Evolutionary conservation across 2,888 invertebrate genomes (phyloP).

Genomic region (Drosophila fulvimacula): DNA sequence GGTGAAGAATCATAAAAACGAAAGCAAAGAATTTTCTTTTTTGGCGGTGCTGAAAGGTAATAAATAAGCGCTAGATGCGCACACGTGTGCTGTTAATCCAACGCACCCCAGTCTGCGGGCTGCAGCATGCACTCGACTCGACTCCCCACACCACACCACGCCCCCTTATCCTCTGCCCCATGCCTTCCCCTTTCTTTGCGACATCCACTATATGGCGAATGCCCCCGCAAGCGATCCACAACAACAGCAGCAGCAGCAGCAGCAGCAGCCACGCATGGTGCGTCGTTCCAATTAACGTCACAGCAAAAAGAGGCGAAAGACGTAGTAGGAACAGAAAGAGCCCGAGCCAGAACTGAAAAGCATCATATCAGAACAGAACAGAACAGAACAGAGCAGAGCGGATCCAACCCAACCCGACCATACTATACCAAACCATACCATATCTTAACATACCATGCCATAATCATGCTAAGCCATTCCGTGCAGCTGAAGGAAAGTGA

Average conservation of each 20-base stretch:
- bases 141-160: background rate
- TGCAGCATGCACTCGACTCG: constrained; percentile 8
- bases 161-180: background rate
- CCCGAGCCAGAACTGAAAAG: constrained; percentile 12
- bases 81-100: constrained; percentile 78
- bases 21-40: constrained; percentile 27
- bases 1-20: constrained; percentile 33
- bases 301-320: constrained; percentile 35
- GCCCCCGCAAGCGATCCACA: constrained; percentile 37
- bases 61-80: constrained; percentile 75
- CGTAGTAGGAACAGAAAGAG: constrained; percentile 17
- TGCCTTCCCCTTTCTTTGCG: background rate
- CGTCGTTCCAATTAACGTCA: constrained; percentile 78
- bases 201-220: constrained; percentile 16
- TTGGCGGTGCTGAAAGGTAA: constrained; percentile 71
- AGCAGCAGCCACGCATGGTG: constrained; percentile 68
- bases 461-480: constrained; percentile 3
- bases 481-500: constrained; percentile 29
- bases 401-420: constrained; percentile 24
- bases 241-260: constrained; percentile 6
- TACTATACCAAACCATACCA: constrained; percentile 20
- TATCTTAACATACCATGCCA: constrained; percentile 34
- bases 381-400: constrained; percentile 24
- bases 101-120: constrained; percentile 29
- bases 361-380: constrained; percentile 34